Evolutionary conservation across 2,888 invertebrate species (phyloP).

Genomic region (Alitta virens): DNA sequence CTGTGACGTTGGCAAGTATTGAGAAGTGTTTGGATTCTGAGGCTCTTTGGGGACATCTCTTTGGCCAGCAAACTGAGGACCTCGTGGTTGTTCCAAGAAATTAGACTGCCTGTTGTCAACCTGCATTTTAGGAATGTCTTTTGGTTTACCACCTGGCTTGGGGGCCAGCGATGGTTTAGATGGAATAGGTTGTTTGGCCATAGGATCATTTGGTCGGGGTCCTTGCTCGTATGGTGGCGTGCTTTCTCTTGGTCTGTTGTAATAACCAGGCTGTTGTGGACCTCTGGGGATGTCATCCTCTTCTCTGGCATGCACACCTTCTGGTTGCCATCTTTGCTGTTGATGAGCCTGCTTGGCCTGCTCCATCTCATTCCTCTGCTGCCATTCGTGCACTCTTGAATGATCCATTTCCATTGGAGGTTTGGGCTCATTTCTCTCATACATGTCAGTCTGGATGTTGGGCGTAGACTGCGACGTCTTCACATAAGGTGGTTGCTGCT

Average conservation of each 20-base stretch:
- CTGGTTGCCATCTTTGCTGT: neutral
- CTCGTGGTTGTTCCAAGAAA: conserved; percentile 28
- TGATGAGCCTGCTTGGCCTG: neutral
- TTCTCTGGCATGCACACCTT: neutral
- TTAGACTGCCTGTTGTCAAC: conserved; percentile 39
- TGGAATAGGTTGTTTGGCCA: conserved; percentile 28
- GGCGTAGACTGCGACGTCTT: neutral
- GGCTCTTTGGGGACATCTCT: neutral
- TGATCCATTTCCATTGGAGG: conserved; percentile 5
- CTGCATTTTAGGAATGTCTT: conserved; percentile 34
- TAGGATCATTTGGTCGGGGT: conserved; percentile 29
- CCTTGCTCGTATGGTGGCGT: conserved; percentile 45
- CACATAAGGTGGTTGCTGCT: neutral
- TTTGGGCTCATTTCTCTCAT: neutral
- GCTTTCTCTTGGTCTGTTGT: conserved; percentile 46
- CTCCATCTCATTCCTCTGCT: conserved; percentile 32
- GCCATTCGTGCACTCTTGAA: conserved; percentile 39
- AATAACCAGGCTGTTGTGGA: conserved; percentile 48
- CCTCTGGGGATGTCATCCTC: conserved; percentile 45
- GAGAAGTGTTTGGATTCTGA: neutral
- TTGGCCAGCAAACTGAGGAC: neutral
- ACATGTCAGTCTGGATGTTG: neutral
- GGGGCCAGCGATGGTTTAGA: conserved; percentile 28
- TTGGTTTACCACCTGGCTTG: conserved; percentile 35
- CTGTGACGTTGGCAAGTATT: neutral